A percentile compares a stretch with the other conserved stretches of the same genome.
Evolutionary conservation across 2,797 vertebrate genomes (phyloP).

Genomic region (Fundulus diaphanus): DNA sequence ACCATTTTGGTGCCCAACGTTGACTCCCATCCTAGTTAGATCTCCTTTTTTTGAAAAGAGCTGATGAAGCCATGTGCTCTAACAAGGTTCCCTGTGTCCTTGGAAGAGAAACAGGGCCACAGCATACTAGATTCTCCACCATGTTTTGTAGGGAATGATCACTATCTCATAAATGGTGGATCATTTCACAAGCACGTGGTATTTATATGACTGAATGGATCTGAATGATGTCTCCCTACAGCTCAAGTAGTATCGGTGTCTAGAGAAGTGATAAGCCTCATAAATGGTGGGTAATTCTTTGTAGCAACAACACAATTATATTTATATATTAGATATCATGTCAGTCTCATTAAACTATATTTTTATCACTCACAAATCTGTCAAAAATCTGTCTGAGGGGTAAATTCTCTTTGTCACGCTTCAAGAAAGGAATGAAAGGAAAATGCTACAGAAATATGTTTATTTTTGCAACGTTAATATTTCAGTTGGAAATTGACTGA

Average conservation of each 20-base stretch:
- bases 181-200: too few relatives aligned
- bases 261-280: not conserved
- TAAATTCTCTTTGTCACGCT: not conserved
- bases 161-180: too few relatives aligned
- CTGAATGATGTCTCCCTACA: not conserved
- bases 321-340: not conserved
- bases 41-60: not conserved
- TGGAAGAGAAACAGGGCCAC: too few relatives aligned
- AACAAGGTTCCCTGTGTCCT: not conserved
- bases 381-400: not conserved
- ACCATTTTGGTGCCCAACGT: not conserved
- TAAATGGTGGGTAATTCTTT: not conserved
- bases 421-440: not conserved
- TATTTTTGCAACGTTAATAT: not conserved
- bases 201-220: not conserved
- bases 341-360: not conserved
- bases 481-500: not conserved
- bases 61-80: not conserved
- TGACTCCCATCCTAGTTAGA: not conserved
- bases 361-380: not conserved
- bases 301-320: not conserved
- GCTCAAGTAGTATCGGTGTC: not conserved
- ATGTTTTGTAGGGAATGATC: not conserved
- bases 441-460: not conserved
- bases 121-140: too few relatives aligned